phyloP scores from a whole-genome alignment of 2,888 invertebrate genomes.

The Linyphia triangularis region DNA sequence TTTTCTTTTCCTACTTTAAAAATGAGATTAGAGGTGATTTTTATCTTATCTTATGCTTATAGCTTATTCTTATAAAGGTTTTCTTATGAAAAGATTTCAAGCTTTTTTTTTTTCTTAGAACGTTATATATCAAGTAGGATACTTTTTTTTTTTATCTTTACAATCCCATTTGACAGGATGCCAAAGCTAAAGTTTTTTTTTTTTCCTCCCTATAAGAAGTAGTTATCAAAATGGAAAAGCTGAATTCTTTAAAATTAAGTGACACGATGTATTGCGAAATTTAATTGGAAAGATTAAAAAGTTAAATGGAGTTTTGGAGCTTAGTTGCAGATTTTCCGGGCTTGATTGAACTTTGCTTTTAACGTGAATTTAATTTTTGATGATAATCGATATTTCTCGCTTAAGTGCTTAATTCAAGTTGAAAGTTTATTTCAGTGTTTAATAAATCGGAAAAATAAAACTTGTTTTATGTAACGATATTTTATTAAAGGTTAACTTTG shows the following conservation, averaged over 20 bases:
- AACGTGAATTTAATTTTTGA: constrained; percentile 20
- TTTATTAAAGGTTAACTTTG: no score
- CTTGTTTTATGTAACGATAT: no score
- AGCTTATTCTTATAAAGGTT: constrained; percentile 30
- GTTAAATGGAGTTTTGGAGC: constrained; percentile 18
- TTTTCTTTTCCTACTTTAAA: constrained; percentile 26
- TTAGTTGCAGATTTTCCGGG: neutral
- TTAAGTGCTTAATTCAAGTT: neutral
- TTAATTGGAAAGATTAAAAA: constrained; percentile 66
- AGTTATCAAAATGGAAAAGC: constrained; percentile 11
- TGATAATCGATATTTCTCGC: neutral
- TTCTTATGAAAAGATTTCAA: constrained; percentile 37
- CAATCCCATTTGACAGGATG: neutral
- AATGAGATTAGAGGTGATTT: constrained; percentile 56
- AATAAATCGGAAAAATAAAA: no score
- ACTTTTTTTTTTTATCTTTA: constrained; percentile 24
- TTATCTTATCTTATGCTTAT: constrained; percentile 42
- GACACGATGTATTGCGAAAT: constrained; percentile 26
- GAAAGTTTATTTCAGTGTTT: no score
- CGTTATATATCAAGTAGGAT: neutral
- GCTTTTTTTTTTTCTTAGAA: constrained; percentile 11
- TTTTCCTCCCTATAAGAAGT: neutral
- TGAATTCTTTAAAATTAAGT: neutral
- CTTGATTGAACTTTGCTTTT: constrained; percentile 10
- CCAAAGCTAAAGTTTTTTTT: neutral